These are phyloP conservation scores for Drosophila anomalipes DNA, from an alignment of 2,888 invertebrate species.

Conservation along the genomic window DNA sequence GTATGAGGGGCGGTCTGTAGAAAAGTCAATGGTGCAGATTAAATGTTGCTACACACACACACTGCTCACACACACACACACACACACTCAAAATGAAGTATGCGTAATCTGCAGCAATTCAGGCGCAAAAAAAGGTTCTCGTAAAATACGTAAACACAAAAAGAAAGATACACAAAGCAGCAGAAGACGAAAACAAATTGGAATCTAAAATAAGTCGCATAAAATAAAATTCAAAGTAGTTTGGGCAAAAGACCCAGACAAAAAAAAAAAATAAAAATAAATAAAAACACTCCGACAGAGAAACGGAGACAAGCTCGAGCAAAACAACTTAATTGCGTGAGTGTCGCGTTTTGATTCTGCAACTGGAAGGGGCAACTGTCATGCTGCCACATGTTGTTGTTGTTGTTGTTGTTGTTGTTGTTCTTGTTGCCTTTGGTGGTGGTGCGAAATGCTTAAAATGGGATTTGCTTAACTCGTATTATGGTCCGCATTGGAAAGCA, in stretches of 20 bases:
- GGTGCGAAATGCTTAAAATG: slow-evolving; percentile 73
- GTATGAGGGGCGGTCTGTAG: slow-evolving; percentile 51
- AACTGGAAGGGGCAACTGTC: slow-evolving; percentile 33
- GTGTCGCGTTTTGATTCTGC: slow-evolving; percentile 72
- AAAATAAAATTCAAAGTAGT: slow-evolving; percentile 76
- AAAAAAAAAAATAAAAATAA: background rate
- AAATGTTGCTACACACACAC: slow-evolving; percentile 65
- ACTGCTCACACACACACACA: slow-evolving; percentile 13
- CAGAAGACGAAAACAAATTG: slow-evolving; percentile 35
- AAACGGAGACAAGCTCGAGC: slow-evolving; percentile 37
- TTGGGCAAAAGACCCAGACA: slow-evolving; percentile 41
- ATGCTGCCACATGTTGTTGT: slow-evolving; percentile 6
- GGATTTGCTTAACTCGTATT: slow-evolving; percentile 54
- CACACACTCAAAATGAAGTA: slow-evolving; percentile 56
- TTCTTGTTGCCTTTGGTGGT: slow-evolving; percentile 37
- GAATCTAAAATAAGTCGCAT: slow-evolving; percentile 53
- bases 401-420: slow-evolving; percentile 5
- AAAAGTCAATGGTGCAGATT: slow-evolving; percentile 83
- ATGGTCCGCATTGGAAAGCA: slow-evolving; percentile 77
- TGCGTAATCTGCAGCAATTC: slow-evolving; percentile 80
- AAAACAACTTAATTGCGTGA: slow-evolving; percentile 81
- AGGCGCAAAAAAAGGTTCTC: slow-evolving; percentile 78
- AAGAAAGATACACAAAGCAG: slow-evolving; percentile 42
- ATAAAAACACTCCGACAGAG: slow-evolving; percentile 14
- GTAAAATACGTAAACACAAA: slow-evolving; percentile 66